phyloP scores from a whole-genome alignment of 2,113 vertebrate genomes.

The Chaetura pelagica region DNA sequence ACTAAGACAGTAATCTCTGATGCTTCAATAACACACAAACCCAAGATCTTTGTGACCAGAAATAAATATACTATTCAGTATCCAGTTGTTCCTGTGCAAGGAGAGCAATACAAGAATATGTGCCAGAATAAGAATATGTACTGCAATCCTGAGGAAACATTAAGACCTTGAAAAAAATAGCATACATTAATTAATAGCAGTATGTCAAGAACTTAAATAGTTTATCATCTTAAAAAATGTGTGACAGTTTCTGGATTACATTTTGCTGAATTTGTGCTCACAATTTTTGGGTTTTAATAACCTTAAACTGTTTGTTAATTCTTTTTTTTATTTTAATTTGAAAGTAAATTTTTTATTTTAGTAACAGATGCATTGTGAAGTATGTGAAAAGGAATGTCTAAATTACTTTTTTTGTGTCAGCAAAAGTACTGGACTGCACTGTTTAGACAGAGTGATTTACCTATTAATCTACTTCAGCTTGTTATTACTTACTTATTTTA shows the following conservation, averaged over 20 bases:
- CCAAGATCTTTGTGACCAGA: not conserved
- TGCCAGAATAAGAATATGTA: not conserved
- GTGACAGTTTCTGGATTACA: not conserved
- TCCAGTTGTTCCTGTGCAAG: accelerated
- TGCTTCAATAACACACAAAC: not conserved
- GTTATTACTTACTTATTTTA: not conserved
- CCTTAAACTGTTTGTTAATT: not conserved
- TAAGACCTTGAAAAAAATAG: not conserved
- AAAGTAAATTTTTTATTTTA: not conserved
- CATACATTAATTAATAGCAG: not conserved
- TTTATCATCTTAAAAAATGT: not conserved
- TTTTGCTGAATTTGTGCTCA: not conserved
- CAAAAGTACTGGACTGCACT: not conserved
- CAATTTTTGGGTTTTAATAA: not conserved
- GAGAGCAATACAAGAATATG: not conserved
- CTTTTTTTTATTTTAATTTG: not conserved
- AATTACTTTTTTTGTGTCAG: not conserved
- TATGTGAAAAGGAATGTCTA: not conserved
- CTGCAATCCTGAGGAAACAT: not conserved
- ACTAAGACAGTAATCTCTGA: not conserved
- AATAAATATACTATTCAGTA: not conserved
- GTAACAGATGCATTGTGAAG: not conserved
- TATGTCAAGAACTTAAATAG: not conserved
- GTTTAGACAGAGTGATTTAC: not conserved
- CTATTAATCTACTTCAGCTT: not conserved